Evolutionary conservation across 2,113 vertebrate genomes (phyloP), one percentile per base, ranked within the genome.

Genomic region (Carollia perspicillata): DNA sequence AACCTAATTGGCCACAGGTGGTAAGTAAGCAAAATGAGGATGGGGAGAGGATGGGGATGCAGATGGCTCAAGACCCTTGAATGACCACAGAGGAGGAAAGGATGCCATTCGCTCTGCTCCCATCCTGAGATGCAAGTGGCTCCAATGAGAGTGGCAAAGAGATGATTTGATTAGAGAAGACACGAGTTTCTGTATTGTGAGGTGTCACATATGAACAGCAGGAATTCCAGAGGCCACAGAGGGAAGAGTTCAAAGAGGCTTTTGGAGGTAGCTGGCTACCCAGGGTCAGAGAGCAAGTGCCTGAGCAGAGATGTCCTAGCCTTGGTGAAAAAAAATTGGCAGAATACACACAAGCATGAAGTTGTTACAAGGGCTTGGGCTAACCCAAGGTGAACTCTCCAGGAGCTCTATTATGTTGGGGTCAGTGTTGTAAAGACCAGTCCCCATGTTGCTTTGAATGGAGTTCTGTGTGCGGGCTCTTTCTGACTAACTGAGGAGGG

Each of bases 321-420:
- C 37, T 80, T 28, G 4, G 88, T 37, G 11, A 63, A 44, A 87
- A 51, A 37, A 63, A 81, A 74, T 40, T 40, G 44, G 22, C 37
- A n/a, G 17, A 85, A 69, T 23, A 37, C 2, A 53, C n/a, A 77
- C 40, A 37, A 63, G 60, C 35, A 49, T 20, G 44, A 1, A 42
- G 20, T 17, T 66, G 66, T 35, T 51, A 74, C 77, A 88, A 44
- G 89, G 91, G 30, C 47, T 85, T 83, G 74, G 13, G 49, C 66
- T 84, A n/a, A 63, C 94, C 60, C 60, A 90, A 86, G 81, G 17
- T 90, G 85, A 90, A 97, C 95, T 55, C 8, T 93, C 88, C 22
- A 42, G 89, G 23, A 90, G 42, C 26, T n/a, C 30, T 84, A 37
- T 89, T 96, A 63, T 97, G 49, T 60, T 75, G 89, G 65, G 17